Conservation (phyloP, 2,888 invertebrate genomes). For the Melanargia galathea region DNA sequence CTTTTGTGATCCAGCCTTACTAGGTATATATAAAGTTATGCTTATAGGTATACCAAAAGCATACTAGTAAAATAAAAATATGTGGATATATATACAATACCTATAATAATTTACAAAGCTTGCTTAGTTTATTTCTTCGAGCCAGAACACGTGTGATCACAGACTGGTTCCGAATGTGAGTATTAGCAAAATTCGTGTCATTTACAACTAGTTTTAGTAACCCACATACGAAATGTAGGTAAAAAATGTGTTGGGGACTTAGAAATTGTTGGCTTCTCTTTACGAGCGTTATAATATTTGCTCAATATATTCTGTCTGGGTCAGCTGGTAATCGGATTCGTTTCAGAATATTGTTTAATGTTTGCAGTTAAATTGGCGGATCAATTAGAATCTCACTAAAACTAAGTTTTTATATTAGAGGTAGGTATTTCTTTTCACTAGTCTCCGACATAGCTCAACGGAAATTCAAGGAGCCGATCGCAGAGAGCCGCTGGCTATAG, state of each 20-base stretch:
- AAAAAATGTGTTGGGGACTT: conserved; percentile 32
- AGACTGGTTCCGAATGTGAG: conserved; percentile 64
- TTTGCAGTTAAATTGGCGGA: background rate
- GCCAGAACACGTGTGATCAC: conserved; percentile 69
- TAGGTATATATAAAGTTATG: too few relatives aligned
- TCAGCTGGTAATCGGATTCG: conserved; percentile 14
- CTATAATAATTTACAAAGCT: conserved; percentile 29
- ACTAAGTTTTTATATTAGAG: background rate
- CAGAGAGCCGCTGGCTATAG: too few relatives aligned
- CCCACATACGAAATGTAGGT: conserved; percentile 55
- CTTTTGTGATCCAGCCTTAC: too few relatives aligned
- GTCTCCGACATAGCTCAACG: too few relatives aligned
- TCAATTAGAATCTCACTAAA: background rate
- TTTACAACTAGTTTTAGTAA: conserved; percentile 66
- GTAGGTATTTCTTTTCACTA: background rate
- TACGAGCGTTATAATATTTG: conserved; percentile 28
- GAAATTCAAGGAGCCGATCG: too few relatives aligned
- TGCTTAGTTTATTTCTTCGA: conserved; percentile 55
- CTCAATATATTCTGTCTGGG: conserved; percentile 20
- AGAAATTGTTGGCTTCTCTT: conserved; percentile 29
- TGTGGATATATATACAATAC: too few relatives aligned
- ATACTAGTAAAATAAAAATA: too few relatives aligned
- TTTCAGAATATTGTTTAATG: conserved; percentile 11
- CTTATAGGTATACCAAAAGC: too few relatives aligned
- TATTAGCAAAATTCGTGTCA: conserved; percentile 74